These are phyloP conservation scores for Bucco capensis DNA, from an alignment of 2,113 vertebrate species.

Conservation along the genomic window DNA sequence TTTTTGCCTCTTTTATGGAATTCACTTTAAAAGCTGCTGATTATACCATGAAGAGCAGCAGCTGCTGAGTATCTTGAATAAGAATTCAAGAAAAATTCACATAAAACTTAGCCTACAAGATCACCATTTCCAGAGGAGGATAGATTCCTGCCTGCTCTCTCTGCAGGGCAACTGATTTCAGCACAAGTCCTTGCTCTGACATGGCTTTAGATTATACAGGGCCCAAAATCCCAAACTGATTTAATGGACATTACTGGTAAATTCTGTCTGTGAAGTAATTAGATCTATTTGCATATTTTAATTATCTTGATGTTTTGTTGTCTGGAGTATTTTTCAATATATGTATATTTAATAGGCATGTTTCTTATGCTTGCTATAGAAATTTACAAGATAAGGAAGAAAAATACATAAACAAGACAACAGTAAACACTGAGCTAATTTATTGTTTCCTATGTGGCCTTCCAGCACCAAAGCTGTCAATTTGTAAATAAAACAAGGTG, in stretches of 20 bases:
- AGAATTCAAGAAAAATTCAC: constrained; percentile 6
- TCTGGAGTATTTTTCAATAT: background rate
- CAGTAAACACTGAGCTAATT: background rate
- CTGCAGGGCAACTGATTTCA: background rate
- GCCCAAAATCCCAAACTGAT: background rate
- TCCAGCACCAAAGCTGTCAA: background rate
- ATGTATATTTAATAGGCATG: background rate
- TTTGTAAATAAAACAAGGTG: background rate
- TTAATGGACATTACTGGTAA: background rate
- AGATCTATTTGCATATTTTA: background rate
- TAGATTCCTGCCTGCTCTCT: background rate
- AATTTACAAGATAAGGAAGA: background rate
- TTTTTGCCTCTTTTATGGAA: constrained; percentile 18
- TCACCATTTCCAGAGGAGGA: background rate
- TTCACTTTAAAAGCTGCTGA: constrained; percentile 22
- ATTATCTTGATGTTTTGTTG: background rate
- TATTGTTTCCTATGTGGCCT: background rate
- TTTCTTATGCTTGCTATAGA: background rate
- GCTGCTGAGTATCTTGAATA: constrained; percentile 9
- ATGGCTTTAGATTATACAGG: background rate
- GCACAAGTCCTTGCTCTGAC: background rate
- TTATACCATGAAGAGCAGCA: constrained; percentile 42
- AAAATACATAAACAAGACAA: background rate
- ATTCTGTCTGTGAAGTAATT: background rate
- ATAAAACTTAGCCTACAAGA: background rate